Percentiles rank a stretch among this genome's conserved stretches.
These are phyloP conservation scores for Monodelphis domestica DNA, from an alignment of 2,797 vertebrate species.

Conservation along the genomic window DNA sequence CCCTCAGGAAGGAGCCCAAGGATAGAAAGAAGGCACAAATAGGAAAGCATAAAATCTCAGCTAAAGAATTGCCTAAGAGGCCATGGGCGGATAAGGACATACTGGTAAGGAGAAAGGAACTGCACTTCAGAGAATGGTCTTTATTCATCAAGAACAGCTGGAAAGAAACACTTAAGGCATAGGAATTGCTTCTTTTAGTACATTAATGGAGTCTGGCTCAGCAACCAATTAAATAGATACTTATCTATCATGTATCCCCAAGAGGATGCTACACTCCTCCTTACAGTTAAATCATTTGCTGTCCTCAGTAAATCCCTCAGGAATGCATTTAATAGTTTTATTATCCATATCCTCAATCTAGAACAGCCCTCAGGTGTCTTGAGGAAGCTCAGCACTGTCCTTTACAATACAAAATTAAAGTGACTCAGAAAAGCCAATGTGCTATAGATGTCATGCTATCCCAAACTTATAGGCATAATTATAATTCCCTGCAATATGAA, in stretches of 20 bases:
- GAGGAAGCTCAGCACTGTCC: neutral
- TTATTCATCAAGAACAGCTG: neutral
- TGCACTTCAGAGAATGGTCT: neutral
- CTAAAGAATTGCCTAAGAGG: neutral
- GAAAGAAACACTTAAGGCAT: neutral
- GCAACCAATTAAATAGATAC: neutral
- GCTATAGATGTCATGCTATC: neutral
- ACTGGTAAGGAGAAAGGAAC: neutral
- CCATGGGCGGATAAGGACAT: neutral
- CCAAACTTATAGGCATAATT: neutral
- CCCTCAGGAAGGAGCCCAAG: neutral
- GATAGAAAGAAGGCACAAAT: neutral
- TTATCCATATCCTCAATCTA: neutral
- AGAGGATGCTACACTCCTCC: too few species aligned
- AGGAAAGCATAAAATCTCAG: too few species aligned
- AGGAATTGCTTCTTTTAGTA: neutral
- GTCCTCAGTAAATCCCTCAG: neutral
- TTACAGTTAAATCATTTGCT: too few species aligned
- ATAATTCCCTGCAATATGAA: neutral
- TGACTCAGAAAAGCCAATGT: neutral
- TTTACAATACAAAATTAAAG: neutral
- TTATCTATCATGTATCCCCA: neutral
- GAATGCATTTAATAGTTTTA: neutral
- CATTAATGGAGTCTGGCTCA: neutral
- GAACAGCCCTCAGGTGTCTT: neutral